Base-by-base conservation (phyloP, 35 echinoderm and acorn worm species). In the Nesometra sesokonis region DNA sequence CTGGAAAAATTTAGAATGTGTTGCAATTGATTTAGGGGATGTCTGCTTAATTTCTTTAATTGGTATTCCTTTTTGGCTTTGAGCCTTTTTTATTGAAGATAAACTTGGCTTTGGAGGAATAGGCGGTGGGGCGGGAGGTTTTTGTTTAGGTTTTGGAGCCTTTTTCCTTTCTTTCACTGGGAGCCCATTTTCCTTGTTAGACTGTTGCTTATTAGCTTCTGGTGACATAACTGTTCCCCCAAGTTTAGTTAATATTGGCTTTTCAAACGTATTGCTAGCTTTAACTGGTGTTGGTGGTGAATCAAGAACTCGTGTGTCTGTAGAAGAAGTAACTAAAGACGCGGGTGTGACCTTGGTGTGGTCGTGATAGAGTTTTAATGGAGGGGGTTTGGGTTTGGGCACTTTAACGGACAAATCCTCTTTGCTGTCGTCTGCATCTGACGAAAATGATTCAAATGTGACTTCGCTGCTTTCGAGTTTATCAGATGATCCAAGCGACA, bases 211-310 rank as follows among this genome's bases (percentile, higher is more conserved):
- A 67, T 27, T 27, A 67, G 52, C 21, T 13, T 67, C 52, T 67
- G 52, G 52, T 27, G 52, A 67, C 7, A 19, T 67, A 67, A 67
- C 23, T 19, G 23, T 67, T 17, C 23, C 47, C 15, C 82, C 84
- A 35, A 87, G 80, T 80, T 87, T 93, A 33, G 86, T 78, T 30
- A 88, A 37, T 76, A 46, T 88, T 7, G 91, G 91, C 78, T 78
- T 88, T 46, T 93, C 91, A 93, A 89, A 93, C 46, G 52, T 35
- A 43, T 40, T 32, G 30, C 82, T 57, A 67, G 88, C 82, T 35
- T 88, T 35, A 21, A 77, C 80, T 79, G 91, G 91, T 35, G 91
- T 89, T 81, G 86, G 87, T 11, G 91, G 91, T 43, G 91, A 93
- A 32, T 88, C 87, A 29, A 93, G 82, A 79, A 93, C 46, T 19